Percentiles rank a stretch among this genome's conserved stretches.
phyloP scores from a whole-genome alignment of 2,888 invertebrate genomes.

The Drosophila longiperda region DNA sequence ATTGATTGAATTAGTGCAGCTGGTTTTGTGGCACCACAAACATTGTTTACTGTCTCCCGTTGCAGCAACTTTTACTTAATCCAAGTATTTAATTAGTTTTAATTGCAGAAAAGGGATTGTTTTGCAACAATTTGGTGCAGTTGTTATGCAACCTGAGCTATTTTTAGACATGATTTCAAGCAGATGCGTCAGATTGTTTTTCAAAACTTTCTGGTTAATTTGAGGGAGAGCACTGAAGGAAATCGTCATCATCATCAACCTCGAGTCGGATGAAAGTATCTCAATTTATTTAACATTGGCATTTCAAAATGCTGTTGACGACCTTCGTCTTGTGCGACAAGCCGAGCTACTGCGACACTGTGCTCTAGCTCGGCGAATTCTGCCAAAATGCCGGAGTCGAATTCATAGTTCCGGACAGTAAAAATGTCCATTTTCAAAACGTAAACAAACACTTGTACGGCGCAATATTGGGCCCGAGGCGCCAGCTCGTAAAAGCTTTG shows the following conservation, averaged over 20 bases:
- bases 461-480: conserved; percentile 10
- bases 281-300: conserved; percentile 53
- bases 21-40: background rate
- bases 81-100: conserved; percentile 32
- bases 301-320: conserved; percentile 40
- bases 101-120: conserved; percentile 15
- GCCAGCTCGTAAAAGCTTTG: conserved; percentile 41
- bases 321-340: conserved; percentile 44
- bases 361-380: conserved; percentile 14
- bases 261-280: conserved; percentile 1
- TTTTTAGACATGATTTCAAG: conserved; percentile 43
- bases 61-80: background rate
- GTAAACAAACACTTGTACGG: conserved; percentile 75
- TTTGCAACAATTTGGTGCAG: conserved; percentile 9
- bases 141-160: conserved; percentile 1
- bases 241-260: background rate
- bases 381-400: background rate
- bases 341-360: background rate
- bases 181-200: conserved; percentile 29
- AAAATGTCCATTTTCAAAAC: conserved; percentile 51
- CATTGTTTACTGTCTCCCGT: background rate
- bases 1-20: background rate
- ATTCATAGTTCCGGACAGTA: conserved; percentile 13
- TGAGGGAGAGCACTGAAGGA: background rate
- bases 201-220: conserved; percentile 30